Evolutionary conservation across 2,113 vertebrate genomes (phyloP), one percentile per base, ranked within the genome.

Genomic region (Chaetorhynchus papuensis): DNA sequence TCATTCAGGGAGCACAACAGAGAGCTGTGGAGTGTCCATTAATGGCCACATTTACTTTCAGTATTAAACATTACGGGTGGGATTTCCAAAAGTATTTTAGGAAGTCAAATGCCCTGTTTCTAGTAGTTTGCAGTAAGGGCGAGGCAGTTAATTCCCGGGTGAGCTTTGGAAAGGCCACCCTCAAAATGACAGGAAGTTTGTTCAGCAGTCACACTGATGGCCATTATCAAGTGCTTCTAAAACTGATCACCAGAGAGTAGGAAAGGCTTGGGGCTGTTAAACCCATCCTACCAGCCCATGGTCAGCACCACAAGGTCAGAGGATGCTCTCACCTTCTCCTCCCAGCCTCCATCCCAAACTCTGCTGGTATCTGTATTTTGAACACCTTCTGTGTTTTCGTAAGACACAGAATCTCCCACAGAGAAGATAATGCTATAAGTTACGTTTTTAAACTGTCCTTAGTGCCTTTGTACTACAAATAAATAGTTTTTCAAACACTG

Each of bases 31-130:
- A 54, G 69, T 4, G 49, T 28, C 60, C 68, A 8, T 28, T 35
- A 44, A 87, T 19, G 69, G 89, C 44, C 3, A 44, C 74, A 49
- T 64, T 95, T 66, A 82, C 57, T 81, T 64, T 20, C 47, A 9
- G 4, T 4, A 31, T 12, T 22, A 33, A 75, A 53, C 83, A 19
- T 26, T 37, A 56, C 5, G 72, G 89, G 81, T 89, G 91, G 91
- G 69, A 96, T 81, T 89, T 79, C 35, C 87, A 71, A 1, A 89
- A 85, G 89, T 64, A 87, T 89, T 91, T 95, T 68, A 71, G 83
- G 91, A 95, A 94, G 87, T 82, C 59, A 47, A 90, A 75, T 3
- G n/a, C 69, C 44, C 54, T 19, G 0, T n/a, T 95, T 44, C 74
- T 30, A 30, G 90, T 1, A 17, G 56, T 83, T 54, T 92, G 86